phyloP scores from a whole-genome alignment of 2,797 vertebrate species.

The Megalops cyprinoides region DNA sequence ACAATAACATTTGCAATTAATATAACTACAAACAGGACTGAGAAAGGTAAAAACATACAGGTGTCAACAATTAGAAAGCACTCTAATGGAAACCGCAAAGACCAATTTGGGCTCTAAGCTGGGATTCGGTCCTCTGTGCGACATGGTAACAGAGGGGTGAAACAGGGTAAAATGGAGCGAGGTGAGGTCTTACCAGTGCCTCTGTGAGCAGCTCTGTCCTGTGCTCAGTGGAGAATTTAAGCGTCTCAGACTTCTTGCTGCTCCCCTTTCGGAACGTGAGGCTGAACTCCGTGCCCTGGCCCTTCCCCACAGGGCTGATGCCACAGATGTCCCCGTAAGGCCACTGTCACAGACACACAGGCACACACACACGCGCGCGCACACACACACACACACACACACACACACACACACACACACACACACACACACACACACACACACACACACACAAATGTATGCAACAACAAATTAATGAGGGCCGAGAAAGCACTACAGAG shows the following conservation, averaged over 20 bases:
- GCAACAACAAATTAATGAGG: background rate
- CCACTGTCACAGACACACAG: conserved; percentile 77
- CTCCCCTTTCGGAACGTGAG: conserved; percentile 97
- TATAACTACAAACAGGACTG: background rate
- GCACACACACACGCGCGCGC: conserved; percentile 17
- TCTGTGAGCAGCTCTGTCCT: conserved; percentile 98
- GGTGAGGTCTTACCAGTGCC: conserved; percentile 83
- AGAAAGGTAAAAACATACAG: background rate
- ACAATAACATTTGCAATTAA: no score
- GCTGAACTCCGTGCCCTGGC: conserved; percentile 96
- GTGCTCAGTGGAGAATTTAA: conserved; percentile 98
- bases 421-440: conserved; percentile 32
- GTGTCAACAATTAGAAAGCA: background rate
- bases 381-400: background rate
- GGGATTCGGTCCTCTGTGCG: no score
- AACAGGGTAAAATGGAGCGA: no score
- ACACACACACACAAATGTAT: background rate
- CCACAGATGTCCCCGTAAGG: conserved; percentile 98
- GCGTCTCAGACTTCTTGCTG: conserved; percentile 95
- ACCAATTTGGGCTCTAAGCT: no score
- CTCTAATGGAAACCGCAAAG: no score
- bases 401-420: conserved; percentile 24
- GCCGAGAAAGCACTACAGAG: background rate
- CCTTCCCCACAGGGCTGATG: conserved; percentile 93
- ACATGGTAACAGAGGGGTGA: no score